phyloP scores from a whole-genome alignment of 2,797 vertebrate species.

The Pagetopsis macropterus region DNA sequence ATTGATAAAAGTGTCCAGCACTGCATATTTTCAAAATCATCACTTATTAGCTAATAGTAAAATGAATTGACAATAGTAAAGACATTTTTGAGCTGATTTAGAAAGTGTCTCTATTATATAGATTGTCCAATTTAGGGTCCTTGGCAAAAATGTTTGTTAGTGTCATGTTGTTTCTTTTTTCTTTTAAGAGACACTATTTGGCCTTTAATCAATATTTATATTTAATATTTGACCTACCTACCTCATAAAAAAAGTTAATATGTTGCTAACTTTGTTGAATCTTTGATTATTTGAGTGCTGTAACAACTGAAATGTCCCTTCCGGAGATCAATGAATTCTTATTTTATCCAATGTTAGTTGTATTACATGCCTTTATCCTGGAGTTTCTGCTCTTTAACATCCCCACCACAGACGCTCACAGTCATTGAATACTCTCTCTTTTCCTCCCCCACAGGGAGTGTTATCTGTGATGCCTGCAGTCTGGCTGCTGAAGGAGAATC shows the following conservation, averaged over 20 bases:
- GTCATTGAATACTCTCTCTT: constrained; percentile 18
- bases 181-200: not conserved
- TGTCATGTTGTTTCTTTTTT: not conserved
- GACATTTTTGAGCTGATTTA: not conserved
- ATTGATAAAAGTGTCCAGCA: no score
- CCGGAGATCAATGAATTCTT: not conserved
- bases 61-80: not conserved
- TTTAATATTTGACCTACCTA: no score
- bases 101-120: not conserved
- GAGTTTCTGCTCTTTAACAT: not conserved
- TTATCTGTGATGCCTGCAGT: constrained; percentile 83
- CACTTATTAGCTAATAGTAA: not conserved
- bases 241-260: no score
- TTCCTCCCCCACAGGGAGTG: constrained; percentile 62
- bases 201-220: no score
- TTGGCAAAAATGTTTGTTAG: not conserved
- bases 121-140: not conserved
- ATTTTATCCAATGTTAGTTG: not conserved
- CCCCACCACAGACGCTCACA: not conserved
- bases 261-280: not conserved
- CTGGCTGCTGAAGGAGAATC: constrained; percentile 75
- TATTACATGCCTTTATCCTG: not conserved
- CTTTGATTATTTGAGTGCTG: not conserved
- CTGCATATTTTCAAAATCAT: no score
- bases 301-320: not conserved